Evolutionary conservation across 2,113 vertebrate genomes (phyloP).

Genomic region (Oenanthe oenanthe): DNA sequence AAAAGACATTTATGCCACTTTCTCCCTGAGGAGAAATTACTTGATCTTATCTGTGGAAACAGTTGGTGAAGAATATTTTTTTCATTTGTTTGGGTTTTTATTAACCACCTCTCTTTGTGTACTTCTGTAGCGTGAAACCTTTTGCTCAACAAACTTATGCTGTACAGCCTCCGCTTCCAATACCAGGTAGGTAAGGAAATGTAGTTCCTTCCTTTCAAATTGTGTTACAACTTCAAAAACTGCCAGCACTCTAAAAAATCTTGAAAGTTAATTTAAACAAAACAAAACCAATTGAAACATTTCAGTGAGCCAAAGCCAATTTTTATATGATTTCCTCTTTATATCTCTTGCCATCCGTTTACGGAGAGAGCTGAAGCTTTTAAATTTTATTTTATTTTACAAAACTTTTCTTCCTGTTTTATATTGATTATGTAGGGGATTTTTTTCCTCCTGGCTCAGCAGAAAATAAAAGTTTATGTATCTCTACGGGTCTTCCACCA

Average conservation of each 20-base stretch:
- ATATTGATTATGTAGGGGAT: neutral
- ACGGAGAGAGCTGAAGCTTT: neutral
- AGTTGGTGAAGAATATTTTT: neutral
- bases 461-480: neutral
- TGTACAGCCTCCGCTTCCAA: conserved; percentile 86
- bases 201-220: neutral
- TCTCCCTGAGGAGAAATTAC: neutral
- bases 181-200: conserved; percentile 83
- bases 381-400: neutral
- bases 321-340: neutral
- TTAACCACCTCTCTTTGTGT: conserved; percentile 2
- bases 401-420: neutral
- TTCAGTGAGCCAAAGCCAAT: neutral
- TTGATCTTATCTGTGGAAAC: neutral
- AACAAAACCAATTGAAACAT: neutral
- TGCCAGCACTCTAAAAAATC: neutral
- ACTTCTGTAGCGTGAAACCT: conserved; percentile 88
- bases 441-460: neutral
- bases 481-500: neutral
- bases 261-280: neutral
- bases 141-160: conserved; percentile 90
- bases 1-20: neutral
- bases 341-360: neutral
- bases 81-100: neutral
- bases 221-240: neutral